Evolutionary conservation across 2,797 vertebrate species (phyloP), one percentile per base, ranked within the genome.

Genomic region (Kryptopterus vitreolus): DNA sequence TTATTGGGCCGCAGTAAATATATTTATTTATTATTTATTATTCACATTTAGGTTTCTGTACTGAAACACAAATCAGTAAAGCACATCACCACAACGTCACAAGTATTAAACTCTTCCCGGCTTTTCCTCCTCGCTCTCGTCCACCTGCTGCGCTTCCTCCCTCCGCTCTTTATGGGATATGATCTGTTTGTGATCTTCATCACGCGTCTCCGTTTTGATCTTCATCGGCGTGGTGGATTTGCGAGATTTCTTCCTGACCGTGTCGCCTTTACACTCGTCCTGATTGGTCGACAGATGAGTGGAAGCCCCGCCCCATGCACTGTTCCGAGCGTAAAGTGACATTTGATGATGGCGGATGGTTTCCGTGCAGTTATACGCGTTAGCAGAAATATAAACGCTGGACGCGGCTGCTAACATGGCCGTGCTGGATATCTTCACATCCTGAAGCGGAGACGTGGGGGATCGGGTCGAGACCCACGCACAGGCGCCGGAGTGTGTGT

Each of bases 201-300:
- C 29, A 18, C n/a, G 1, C 18, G 24, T 87, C 82, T 95, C 93
- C 79, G 93, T 94, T 83, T 94, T 93, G 63, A 98, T 97, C 92
- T 98, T 98, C 78, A 98, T 93, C 2, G 97, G 97, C 93, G 90
- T 96, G 87, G 95, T 97, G 0, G 96, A 98, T 88, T 99, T 98
- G 43, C 97, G 93, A 61, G 96, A 91, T 78, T 98, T 98, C 89
- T 96, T 98, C 90, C 97, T 97, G 1, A 59, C 58, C 6, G 48
- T 65, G 29, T 13, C 50, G 20, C 26, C 48, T 53, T 71, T 33
- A 71, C 29, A 53, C 18, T 33, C 48, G 16, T 18, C 29, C 84
- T 91, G 90, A 87, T 90, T 90, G 69, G 91, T 87, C 78, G 82
- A 86, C 0, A 43, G 76, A 50, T 50, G 15, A 9, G 0, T 0